A percentile compares a stretch with the other conserved stretches of the same genome.
phyloP scores from a whole-genome alignment of 2,888 invertebrate genomes.

The Didymodactylos carnosus region DNA sequence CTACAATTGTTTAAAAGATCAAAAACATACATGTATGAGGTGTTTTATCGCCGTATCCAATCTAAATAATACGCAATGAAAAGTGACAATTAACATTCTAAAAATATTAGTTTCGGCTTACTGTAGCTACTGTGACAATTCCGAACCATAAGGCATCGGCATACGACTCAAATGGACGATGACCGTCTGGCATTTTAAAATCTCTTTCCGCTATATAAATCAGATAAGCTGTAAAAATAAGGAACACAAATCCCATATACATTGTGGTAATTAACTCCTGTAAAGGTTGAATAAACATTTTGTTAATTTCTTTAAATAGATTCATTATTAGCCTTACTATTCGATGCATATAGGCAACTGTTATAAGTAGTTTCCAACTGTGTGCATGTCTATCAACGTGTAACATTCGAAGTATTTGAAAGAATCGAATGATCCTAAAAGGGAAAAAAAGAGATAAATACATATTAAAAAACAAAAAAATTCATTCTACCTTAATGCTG shows the following conservation, averaged over 20 bases:
- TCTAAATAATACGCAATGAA: not conserved
- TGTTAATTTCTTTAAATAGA: no score
- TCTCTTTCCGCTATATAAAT: not conserved
- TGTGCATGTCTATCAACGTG: not conserved
- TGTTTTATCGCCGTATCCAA: not conserved
- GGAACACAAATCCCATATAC: not conserved
- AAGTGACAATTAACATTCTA: no score
- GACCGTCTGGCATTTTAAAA: not conserved
- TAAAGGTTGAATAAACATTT: no score
- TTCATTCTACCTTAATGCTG: not conserved
- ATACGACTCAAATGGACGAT: not conserved
- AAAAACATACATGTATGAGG: not conserved
- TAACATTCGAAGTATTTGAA: not conserved
- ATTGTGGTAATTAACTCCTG: not conserved
- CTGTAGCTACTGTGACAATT: not conserved
- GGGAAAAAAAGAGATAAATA: not conserved
- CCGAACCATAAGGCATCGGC: conserved; percentile 2
- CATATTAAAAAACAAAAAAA: not conserved
- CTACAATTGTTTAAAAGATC: not conserved
- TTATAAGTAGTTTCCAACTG: not conserved
- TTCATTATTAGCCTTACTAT: no score
- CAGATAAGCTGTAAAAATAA: not conserved
- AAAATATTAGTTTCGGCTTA: not conserved
- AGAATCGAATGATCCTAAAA: not conserved
- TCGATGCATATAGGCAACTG: not conserved